Evolutionary conservation across 2,888 invertebrate genomes (phyloP).

Genomic region (Eurytoma adleriae): DNA sequence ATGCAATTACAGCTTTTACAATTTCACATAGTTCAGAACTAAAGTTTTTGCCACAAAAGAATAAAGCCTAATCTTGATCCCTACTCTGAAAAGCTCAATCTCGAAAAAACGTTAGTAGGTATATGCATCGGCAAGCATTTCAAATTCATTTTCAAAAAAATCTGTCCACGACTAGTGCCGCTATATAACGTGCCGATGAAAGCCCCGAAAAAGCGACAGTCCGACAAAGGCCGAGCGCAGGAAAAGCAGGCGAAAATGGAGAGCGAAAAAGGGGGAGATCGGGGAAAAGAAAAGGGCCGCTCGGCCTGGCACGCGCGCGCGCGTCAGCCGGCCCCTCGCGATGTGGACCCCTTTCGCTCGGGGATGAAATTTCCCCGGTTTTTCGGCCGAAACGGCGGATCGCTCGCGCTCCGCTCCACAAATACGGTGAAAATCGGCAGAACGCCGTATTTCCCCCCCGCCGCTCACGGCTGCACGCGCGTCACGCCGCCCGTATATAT

Average conservation of each 20-base stretch:
- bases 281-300: neutral
- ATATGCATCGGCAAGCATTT: too few species aligned
- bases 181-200: too few species aligned
- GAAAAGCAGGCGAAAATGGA: neutral
- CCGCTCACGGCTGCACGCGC: neutral
- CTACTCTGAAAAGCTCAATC: too few species aligned
- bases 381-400: neutral
- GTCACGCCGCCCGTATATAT: neutral
- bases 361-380: slow-evolving; percentile 27
- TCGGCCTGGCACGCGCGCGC: neutral
- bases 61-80: too few species aligned
- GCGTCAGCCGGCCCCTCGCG: slow-evolving; percentile 6
- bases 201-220: neutral
- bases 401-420: slow-evolving; percentile 9
- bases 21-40: too few species aligned
- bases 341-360: slow-evolving; percentile 37
- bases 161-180: too few species aligned
- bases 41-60: too few species aligned
- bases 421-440: slow-evolving; percentile 44
- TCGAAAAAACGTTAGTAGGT: too few species aligned
- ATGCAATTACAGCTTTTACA: too few species aligned
- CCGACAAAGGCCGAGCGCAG: neutral
- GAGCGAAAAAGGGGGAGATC: neutral
- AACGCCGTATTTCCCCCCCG: slow-evolving; percentile 5
- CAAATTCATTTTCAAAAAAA: too few species aligned